Percentiles rank a stretch among this genome's conserved stretches.
phyloP scores from a whole-genome alignment of 2,113 vertebrate genomes.

The Heterotis niloticus region DNA sequence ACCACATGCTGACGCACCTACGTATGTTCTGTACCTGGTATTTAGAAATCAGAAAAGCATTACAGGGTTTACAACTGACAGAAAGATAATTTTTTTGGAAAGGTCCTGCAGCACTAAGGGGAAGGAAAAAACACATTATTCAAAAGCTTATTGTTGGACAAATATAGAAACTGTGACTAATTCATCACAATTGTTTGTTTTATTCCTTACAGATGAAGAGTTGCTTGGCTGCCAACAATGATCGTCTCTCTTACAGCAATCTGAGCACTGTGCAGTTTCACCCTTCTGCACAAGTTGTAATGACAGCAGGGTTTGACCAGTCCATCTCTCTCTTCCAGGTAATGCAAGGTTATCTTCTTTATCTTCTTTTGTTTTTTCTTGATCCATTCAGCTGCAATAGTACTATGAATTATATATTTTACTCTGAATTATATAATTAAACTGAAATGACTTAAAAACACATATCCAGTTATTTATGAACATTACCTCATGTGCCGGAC shows the following conservation, averaged over 20 bases:
- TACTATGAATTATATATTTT: background rate
- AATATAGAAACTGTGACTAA: too few species aligned
- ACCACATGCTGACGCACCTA: too few species aligned
- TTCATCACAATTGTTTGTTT: too few species aligned
- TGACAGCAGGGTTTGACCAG: constrained; percentile 82
- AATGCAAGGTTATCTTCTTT: background rate
- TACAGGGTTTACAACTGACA: too few species aligned
- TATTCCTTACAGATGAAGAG: constrained; percentile 70
- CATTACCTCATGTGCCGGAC: background rate
- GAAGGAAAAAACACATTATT: too few species aligned
- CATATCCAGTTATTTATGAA: background rate
- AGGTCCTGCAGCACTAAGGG: too few species aligned
- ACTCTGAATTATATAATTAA: background rate
- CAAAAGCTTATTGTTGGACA: too few species aligned
- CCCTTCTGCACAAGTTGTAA: constrained; percentile 80
- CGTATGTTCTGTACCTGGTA: too few species aligned
- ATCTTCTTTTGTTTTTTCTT: too few species aligned
- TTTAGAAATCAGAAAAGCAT: too few species aligned
- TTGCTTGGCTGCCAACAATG: constrained; percentile 76
- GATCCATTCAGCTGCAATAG: too few species aligned
- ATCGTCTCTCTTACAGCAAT: constrained; percentile 60
- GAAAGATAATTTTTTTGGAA: too few species aligned
- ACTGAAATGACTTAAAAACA: background rate
- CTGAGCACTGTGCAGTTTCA: constrained; percentile 88
- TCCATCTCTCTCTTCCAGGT: constrained; percentile 91